These are phyloP conservation scores for Toxonevra muliebris DNA, from an alignment of 2,888 invertebrate species.

Conservation along the genomic window DNA sequence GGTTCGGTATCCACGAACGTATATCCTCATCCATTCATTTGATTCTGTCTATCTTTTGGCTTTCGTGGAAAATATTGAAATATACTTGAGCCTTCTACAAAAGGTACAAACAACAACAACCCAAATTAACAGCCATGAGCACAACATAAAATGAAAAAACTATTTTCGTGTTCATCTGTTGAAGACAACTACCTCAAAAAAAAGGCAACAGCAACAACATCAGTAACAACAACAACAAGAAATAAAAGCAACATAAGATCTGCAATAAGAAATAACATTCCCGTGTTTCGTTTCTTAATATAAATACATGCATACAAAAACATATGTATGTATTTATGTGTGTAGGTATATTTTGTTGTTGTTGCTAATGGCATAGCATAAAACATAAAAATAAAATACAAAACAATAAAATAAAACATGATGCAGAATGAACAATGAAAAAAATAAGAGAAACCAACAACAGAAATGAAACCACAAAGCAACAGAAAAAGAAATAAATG, in stretches of 20 bases:
- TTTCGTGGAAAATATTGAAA: no score
- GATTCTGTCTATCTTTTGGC: no score
- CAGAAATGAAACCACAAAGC: slow-evolving; percentile 13
- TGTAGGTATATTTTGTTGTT: neutral
- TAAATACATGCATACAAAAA: neutral
- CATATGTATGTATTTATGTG: slow-evolving; percentile 1
- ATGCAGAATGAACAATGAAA: slow-evolving; percentile 16
- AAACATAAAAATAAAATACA: slow-evolving; percentile 32
- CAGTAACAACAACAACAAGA: slow-evolving; percentile 10
- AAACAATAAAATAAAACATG: slow-evolving; percentile 10
- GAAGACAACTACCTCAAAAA: slow-evolving; percentile 3
- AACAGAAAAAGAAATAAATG: neutral
- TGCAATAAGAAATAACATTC: slow-evolving; percentile 27
- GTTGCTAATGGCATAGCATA: slow-evolving; percentile 31
- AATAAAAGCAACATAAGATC: neutral
- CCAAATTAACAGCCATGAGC: neutral
- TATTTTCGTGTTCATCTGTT: slow-evolving; percentile 31
- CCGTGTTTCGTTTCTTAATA: slow-evolving; percentile 10
- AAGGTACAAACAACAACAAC: neutral
- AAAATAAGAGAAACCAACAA: slow-evolving; percentile 1
- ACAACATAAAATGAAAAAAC: slow-evolving; percentile 24
- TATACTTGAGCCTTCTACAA: no score
- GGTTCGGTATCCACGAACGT: no score
- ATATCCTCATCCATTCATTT: no score
- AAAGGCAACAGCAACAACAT: slow-evolving; percentile 10